Base-by-base conservation (phyloP, 2,797 vertebrate species). In the Periparus ater region DNA sequence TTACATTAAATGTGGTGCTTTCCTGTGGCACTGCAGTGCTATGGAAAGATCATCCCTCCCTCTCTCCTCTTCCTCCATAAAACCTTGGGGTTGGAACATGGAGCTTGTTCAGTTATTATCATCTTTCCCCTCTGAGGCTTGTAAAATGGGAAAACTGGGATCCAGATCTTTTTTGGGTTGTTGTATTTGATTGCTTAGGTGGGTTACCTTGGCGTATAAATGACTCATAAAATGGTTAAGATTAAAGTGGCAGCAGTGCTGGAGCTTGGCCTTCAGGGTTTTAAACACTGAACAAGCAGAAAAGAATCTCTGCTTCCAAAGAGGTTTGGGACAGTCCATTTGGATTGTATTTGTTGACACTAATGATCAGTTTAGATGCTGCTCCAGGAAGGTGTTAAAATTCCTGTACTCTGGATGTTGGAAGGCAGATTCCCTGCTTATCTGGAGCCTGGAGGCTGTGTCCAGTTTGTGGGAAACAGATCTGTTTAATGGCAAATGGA, bases 1-100 rank as follows among this genome's bases (percentile, higher is more conserved):
- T 97, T 96, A 83, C 91, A 95, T 97, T 97, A 97, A 95, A 96
- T 4, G 9, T 85, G 84, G 92, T 29, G 51, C 82, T 97, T 97
- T 96, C 96, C 95, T 96, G 91, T 94, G 92, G 66, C 86, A 77
- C 72, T 79, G 92, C 67, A 61, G 82, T 53, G 81, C 88, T 96
- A 32, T 79, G 84, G 85, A 40, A 82, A 63, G 68, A 79, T 76
- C 76, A 55, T 75, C 66, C 32, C n/a, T 54, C 75, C 71, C 67
- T 58, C 34, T 65, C 36, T 79, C 63, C 34, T 22, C 48, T 86
- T 58, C 65, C 68, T 93, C 65, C 4, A 2, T 78, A 88, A 94
- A 81, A 76, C 71, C 54, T 73, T 66, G 44, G 0, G 1, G 66
- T 94, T 79, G 88, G 53, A 70, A 32, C 0, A 0, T 58, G 15